Base-by-base conservation (phyloP, 2,113 vertebrate genomes). In the Gnathonemus echidnorhynchus region DNA sequence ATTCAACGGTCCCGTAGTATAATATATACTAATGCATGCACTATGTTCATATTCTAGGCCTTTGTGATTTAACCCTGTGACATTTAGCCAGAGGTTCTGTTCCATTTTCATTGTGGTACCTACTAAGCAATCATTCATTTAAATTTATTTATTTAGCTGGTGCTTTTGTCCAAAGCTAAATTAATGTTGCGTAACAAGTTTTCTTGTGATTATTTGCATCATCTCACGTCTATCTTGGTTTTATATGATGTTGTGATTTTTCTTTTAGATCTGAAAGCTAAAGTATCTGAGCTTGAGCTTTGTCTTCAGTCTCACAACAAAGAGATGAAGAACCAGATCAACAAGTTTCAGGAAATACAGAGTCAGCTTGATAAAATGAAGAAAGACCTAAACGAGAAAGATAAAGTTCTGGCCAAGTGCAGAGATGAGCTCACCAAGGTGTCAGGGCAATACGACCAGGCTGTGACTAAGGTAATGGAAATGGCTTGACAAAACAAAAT, bases 271-370 rank as follows among this genome's bases (percentile, higher is more conserved):
- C 92, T 99, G 84, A 96, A 93, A 93, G 94, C 92, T 77, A 96
- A 93, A 91, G 90, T 97, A 70, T 94, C 93, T 80, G 97, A 98
- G 88, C 90, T 98, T 90, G 96, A 98, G 91, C 94, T 95, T 70
- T 94, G 91, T 88, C 92, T 98, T 70, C 95, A 97, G 93, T 92
- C 92, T 92, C 96, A 98, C 89, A 96, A 98, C 87, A 97, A 97
- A 91, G 95, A 97, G 53, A 93, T 95, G 56, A 96, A 95, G 91
- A 93, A 58, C 80, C 94, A 97, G 46, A 84, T 94, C 24, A 95
- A 92, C 90, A 97, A 96, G 90, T 91, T 95, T 50, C 97, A 97
- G 89, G 97, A 98, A 50, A 90, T 94, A 0, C 97, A 97, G 89
- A 94, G 93, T 11, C 96, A 97, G 3, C 90, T 97, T 90, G 96